Conservation (phyloP, 2,797 vertebrate species). For the Knipowitschia caucasica region DNA sequence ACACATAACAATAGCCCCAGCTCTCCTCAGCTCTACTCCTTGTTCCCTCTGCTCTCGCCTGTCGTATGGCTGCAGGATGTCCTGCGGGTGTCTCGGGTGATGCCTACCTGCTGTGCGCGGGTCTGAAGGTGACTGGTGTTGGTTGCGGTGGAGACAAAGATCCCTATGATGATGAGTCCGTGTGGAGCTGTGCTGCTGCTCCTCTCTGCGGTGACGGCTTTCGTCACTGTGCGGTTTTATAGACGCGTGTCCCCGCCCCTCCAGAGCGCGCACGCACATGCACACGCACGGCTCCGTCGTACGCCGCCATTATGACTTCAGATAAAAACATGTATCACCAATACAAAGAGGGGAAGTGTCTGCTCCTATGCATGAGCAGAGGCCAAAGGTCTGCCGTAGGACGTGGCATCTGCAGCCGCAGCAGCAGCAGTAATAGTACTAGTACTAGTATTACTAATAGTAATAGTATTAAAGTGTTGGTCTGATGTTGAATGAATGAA, state of each 20-base stretch:
- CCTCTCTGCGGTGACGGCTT: constrained; percentile 2
- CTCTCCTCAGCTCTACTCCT: too few relatives aligned
- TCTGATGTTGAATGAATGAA: too few relatives aligned
- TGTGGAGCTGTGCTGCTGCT: constrained; percentile 4
- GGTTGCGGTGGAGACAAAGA: constrained; percentile 71
- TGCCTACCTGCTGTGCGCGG: constrained; percentile 60
- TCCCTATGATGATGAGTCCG: constrained; percentile 67
- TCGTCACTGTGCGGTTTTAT: constrained; percentile 66
- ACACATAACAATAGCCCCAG: constrained; percentile 7
- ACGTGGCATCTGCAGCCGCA: too few relatives aligned
- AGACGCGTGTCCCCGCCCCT: constrained; percentile 63
- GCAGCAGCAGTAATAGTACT: too few relatives aligned
- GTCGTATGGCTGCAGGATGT: too few relatives aligned
- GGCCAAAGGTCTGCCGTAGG: too few relatives aligned
- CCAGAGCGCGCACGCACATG: constrained; percentile 86
- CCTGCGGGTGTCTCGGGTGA: too few relatives aligned
- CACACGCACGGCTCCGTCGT: constrained; percentile 49
- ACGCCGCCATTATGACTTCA: neutral
- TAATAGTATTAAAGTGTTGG: too few relatives aligned
- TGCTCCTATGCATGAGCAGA: neutral
- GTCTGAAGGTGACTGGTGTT: constrained; percentile 51
- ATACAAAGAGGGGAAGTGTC: neutral
- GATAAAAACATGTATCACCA: constrained; percentile 2
- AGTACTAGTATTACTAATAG: too few relatives aligned
- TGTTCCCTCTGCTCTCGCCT: too few relatives aligned